Evolutionary conservation across 2,797 vertebrate genomes (phyloP), one percentile per base, ranked within the genome.

Genomic region (Coregonus ussuriensis): DNA sequence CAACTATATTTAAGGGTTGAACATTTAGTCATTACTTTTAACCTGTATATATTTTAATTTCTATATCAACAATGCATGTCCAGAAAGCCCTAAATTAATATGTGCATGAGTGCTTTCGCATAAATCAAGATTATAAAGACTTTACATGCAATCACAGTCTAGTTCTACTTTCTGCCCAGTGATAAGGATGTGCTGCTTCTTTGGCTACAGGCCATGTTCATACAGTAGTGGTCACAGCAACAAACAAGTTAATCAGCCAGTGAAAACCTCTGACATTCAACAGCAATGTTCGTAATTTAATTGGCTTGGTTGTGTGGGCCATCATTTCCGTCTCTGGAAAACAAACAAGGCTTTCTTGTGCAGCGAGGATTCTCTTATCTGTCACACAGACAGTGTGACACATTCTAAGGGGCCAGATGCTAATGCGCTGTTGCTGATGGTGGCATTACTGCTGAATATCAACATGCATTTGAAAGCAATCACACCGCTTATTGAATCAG

Each of bases 401-500:
- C 71, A 54, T 31, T 15, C 71, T 16, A 29, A 14, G 70, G 41
- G 9, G n/a, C 35, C 14, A 15, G 47, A 33, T n/a, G 5, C 29
- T 7, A 72, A 72, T 63, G 47, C 9, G 14, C 16, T 77, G 56
- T 67, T 84, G 73, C 41, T 65, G 21, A 67, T 7, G 41, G 47
- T 6, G 56, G 59, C 73, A 77, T 80, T 82, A 81, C 56, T 79
- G 59, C 78, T 76, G 69, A 85, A 85, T 78, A 71, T 81, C 70
- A 82, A 81, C 71, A 74, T 29, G 74, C 79, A 67, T 84, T 81
- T 79, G 74, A 83, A 83, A 76, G 66, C 85, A 88, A 67, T 37
- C 68, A 13, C 66, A 67, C 37, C 63, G 74, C 80, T 85, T 70
- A 59, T 25, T 14, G 53, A 81, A 75, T 74, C 69, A 74, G 68